Evolutionary conservation across 2,113 vertebrate genomes (phyloP).

Genomic region (Seriola rivoliana): DNA sequence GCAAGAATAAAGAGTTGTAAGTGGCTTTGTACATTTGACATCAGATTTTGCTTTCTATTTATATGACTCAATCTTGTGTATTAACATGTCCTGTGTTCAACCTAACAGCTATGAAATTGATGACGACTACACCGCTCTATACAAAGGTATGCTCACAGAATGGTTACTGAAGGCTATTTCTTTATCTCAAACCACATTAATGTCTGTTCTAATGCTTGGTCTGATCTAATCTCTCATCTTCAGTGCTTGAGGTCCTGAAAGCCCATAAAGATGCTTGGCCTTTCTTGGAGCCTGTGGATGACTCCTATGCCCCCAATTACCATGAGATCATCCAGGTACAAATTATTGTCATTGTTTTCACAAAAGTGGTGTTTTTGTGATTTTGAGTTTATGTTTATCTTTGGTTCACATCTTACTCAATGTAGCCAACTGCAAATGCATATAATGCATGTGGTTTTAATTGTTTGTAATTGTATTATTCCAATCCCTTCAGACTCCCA

Average conservation of each 20-base stretch:
- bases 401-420: neutral
- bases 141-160: slow-evolving; percentile 89
- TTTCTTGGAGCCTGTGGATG: slow-evolving; percentile 97
- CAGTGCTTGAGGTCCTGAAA: slow-evolving; percentile 95
- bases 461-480: neutral
- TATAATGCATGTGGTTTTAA: neutral
- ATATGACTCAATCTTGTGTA: neutral
- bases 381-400: neutral
- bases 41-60: neutral
- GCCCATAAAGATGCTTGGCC: slow-evolving; percentile 98
- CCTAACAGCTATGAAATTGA: slow-evolving; percentile 93
- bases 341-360: neutral
- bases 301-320: slow-evolving; percentile 96
- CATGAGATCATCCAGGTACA: slow-evolving; percentile 96
- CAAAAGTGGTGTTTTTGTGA: neutral
- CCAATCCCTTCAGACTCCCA: slow-evolving; percentile 88
- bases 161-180: neutral
- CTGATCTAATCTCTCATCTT: slow-evolving; percentile 1
- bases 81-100: slow-evolving; percentile 32
- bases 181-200: neutral
- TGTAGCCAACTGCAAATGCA: neutral
- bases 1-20: slow-evolving; percentile 92
- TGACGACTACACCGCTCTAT: slow-evolving; percentile 96
- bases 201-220: neutral
- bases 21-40: slow-evolving; percentile 56